Base-by-base conservation (phyloP, 2,113 vertebrate species). In the Salvelinus alpinus region DNA sequence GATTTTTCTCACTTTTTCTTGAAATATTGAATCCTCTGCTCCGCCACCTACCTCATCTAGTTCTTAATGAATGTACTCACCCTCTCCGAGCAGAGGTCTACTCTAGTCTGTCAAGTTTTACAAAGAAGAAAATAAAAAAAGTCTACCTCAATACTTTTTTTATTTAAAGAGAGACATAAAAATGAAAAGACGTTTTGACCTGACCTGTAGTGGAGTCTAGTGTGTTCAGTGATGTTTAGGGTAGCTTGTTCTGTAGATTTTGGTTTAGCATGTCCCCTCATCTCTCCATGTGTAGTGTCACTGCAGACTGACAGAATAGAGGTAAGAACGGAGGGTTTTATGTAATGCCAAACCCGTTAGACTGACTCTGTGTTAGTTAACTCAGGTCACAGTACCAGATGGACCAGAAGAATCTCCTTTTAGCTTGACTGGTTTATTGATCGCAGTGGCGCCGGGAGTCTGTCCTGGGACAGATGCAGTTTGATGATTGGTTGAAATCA, bases 41-140 rank as follows among this genome's bases (percentile, higher is more conserved):
- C 95, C 93, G 92, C 89, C 16, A 96, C 96, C 97, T 99, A 99
- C 97, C 97, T 99, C 97, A 97, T 95, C 95, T 95, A 95, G 94
- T 94, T 95, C 96, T 94, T 96, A 96, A 96, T 95, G 96, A 97
- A 98, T 97, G 96, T 98, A 98, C 94, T 95, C 91, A 84, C 84
- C 79, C 82, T 91, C 83, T 84, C 91, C 91, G 93, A 96, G 95
- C 95, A 97, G 95, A 96, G 95, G 94, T 94, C 91, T 44, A 11
- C 38, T 44, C 9, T 94, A 96, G 93, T 96, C 96, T 95, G 95
- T 96, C 93, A 97, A 96, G 94, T 95, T 95, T 93, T 94, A 92
- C 91, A 90, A 91, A 93, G 89, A 92, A 90, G 82, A 88, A 89
- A 84, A 81, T 44, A 3, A 88, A 78, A 71, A 11, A 44, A 48